phyloP scores from a whole-genome alignment of 2,797 vertebrate species.

The Triplophysa yarkandensis region DNA sequence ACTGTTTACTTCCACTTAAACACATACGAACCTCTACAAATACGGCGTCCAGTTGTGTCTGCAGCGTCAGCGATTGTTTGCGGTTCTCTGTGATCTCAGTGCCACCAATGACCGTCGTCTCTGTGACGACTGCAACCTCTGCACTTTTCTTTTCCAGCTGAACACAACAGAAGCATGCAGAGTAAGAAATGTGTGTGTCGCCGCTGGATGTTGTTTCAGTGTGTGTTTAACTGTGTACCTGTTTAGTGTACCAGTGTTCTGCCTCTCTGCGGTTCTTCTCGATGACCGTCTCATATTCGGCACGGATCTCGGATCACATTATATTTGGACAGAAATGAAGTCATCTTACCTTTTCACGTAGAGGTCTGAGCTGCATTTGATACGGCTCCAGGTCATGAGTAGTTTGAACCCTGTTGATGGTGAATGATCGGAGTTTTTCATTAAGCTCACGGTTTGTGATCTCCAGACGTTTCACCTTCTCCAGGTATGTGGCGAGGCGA shows the following conservation, averaged over 20 bases:
- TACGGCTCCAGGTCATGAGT: conserved; percentile 63
- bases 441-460: conserved; percentile 55
- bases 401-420: conserved; percentile 49
- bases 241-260: conserved; percentile 49
- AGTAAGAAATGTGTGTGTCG: neutral
- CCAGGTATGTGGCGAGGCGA: conserved; percentile 59
- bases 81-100: conserved; percentile 66
- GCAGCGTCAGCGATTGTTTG: conserved; percentile 65
- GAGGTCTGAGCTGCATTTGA: conserved; percentile 70
- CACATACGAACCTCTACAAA: conserved; percentile 65
- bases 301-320: conserved; percentile 27
- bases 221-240: conserved; percentile 30
- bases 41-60: conserved; percentile 72
- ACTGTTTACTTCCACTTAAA: neutral
- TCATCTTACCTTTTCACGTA: conserved; percentile 72
- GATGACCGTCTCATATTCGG: conserved; percentile 52
- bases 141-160: conserved; percentile 72
- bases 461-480: conserved; percentile 62
- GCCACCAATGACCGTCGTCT: conserved; percentile 68
- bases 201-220: neutral
- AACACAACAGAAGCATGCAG: conserved; percentile 4
- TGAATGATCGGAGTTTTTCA: conserved; percentile 75
- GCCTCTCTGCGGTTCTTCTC: conserved; percentile 36
- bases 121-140: conserved; percentile 66
- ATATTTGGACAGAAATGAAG: neutral